Conservation (phyloP, 2,888 invertebrate genomes). For the Daptonema setosum region DNA sequence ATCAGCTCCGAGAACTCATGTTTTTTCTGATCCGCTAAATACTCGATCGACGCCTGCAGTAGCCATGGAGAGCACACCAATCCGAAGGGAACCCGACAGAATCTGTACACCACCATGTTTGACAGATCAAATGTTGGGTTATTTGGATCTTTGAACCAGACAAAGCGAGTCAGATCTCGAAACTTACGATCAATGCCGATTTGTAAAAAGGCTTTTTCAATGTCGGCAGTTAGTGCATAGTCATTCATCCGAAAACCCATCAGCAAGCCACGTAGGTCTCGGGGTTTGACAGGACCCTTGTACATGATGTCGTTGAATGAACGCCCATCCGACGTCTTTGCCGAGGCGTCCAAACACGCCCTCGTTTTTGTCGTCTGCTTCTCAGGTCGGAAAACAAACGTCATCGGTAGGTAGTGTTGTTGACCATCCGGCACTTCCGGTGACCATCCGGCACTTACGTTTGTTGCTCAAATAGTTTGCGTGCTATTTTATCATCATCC, state of each 20-base stretch:
- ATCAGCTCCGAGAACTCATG: no score
- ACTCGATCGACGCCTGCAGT: neutral
- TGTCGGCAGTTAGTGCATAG: conserved; percentile 1
- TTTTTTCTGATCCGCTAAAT: no score
- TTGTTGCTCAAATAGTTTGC: no score
- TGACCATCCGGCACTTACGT: no score
- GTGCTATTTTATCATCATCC: no score
- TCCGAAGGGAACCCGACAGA: conserved; percentile 3
- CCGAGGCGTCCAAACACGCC: neutral
- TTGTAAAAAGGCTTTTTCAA: conserved; percentile 5
- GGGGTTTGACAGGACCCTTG: neutral
- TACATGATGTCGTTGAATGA: conserved; percentile 2
- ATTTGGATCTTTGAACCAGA: conserved; percentile 1
- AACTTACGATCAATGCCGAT: neutral
- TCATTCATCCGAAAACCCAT: neutral
- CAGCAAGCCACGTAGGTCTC: conserved; percentile 3
- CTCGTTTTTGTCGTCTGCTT: neutral
- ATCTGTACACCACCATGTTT: neutral
- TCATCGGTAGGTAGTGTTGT: neutral
- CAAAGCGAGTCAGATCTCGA: conserved; percentile 1
- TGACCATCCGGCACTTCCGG: neutral
- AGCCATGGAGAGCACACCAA: conserved; percentile 1
- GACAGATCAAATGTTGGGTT: neutral
- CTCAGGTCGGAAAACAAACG: no score
- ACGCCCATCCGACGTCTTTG: neutral